A percentile compares a stretch with the other conserved stretches of the same genome.
These are phyloP conservation scores for Ennomos erosarius DNA, from an alignment of 2,888 invertebrate species.

Conservation along the genomic window DNA sequence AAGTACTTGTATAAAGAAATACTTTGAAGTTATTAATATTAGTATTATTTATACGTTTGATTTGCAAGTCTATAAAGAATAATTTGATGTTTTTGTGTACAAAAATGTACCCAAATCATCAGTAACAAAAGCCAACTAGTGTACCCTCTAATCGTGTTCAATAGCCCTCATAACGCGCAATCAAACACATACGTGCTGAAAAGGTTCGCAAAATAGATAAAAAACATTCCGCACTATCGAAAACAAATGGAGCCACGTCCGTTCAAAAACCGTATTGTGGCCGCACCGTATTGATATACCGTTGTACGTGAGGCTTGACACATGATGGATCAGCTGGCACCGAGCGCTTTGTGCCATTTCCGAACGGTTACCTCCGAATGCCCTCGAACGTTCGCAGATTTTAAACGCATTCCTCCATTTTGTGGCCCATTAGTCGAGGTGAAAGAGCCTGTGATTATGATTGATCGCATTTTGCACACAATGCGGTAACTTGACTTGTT, in stretches of 20 bases:
- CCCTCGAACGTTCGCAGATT: slow-evolving; percentile 73
- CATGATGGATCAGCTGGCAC: slow-evolving; percentile 75
- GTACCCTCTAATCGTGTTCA: neutral
- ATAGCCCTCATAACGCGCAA: slow-evolving; percentile 3
- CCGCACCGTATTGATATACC: slow-evolving; percentile 15
- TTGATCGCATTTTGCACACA: slow-evolving; percentile 74
- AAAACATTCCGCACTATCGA: slow-evolving; percentile 33
- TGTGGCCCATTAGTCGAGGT: slow-evolving; percentile 82
- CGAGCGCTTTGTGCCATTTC: slow-evolving; percentile 76
- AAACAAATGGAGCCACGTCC: slow-evolving; percentile 30
- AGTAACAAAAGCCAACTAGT: neutral
- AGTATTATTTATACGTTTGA: too few relatives aligned
- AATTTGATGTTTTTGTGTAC: too few relatives aligned
- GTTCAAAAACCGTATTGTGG: slow-evolving; percentile 38
- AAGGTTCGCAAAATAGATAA: slow-evolving; percentile 29
- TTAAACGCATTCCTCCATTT: slow-evolving; percentile 82
- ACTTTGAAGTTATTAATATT: too few relatives aligned
- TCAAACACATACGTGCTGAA: slow-evolving; percentile 21
- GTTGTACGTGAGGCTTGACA: slow-evolving; percentile 49
- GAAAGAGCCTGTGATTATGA: slow-evolving; percentile 84
- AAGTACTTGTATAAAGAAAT: too few relatives aligned
- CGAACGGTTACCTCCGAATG: slow-evolving; percentile 81
- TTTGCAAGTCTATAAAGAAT: too few relatives aligned
- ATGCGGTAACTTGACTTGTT: slow-evolving; percentile 76
- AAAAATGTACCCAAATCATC: neutral